phyloP scores from a whole-genome alignment of 2,113 vertebrate species.

The Hypanus sabinus region DNA sequence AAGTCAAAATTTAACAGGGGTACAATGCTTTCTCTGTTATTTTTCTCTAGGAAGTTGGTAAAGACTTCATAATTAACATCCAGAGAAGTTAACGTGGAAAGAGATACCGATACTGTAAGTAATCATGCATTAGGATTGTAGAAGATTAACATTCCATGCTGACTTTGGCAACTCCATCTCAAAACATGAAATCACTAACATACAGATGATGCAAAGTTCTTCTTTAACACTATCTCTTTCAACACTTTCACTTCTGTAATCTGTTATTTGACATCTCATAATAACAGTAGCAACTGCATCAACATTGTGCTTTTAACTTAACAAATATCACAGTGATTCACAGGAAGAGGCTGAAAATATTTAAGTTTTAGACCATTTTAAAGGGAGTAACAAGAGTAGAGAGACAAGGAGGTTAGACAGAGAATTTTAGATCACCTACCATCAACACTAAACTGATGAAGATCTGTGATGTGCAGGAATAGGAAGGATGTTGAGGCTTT shows the following conservation, averaged over 20 bases:
- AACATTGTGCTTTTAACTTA: no score
- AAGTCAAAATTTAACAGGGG: no score
- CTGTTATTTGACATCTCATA: background rate
- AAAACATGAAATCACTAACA: background rate
- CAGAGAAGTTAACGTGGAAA: background rate
- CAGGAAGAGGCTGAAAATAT: background rate
- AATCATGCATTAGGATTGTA: background rate
- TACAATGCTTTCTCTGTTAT: background rate
- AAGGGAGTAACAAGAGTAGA: no score
- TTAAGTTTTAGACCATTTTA: background rate
- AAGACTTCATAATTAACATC: background rate
- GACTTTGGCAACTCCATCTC: background rate
- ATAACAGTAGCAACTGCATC: background rate
- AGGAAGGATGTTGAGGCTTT: no score
- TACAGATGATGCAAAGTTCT: no score
- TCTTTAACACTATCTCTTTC: background rate
- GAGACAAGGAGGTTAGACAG: no score
- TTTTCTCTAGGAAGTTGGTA: background rate
- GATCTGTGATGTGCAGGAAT: no score
- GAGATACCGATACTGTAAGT: background rate
- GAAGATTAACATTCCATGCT: background rate
- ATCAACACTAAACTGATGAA: no score
- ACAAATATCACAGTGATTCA: no score
- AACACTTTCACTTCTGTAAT: background rate
- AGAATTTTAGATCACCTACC: no score